Evolutionary conservation across 2,888 invertebrate genomes (phyloP), one percentile per base, ranked within the genome.

Genomic region (Lordiphosa andalusiaca): DNA sequence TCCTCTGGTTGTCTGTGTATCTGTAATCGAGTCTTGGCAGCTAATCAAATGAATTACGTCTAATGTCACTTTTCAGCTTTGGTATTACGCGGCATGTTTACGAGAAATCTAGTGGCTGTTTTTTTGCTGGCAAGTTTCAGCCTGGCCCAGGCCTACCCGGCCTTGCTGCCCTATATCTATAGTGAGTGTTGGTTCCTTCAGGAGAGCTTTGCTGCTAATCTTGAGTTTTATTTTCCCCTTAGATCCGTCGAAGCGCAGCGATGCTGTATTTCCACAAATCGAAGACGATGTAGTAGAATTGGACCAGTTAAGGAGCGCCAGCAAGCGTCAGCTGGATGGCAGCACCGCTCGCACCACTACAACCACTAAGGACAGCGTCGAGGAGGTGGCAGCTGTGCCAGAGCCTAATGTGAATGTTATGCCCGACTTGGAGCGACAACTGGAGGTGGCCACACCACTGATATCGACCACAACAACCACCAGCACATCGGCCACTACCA

Each of bases 271-370:
- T 38, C 72, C 73, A 48, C 86, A 91, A 72, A 88, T 90, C 77
- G 91, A 91, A 70, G 89, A 90, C 53, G 91, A 91, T 77, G 91
- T 91, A 3, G 86, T 88, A 53, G 91, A 91, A 73, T 84, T 91
- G 69, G 91, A 91, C 75, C 90, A 90, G 49, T 38, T 81, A 53
- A 49, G 80, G 2, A 60, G 56, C 16, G 67, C 69, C 21, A 47
- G 33, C 50, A 83, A 71, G 56, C 55, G 61, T 9, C 82, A 54
- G 69, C 72, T 76, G 9, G 68, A 66, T 12, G 82, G 72, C 12
- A 65, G 53, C 59, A 71, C 63, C 10, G 71, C 48, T 12, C 67
- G 62, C 44, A 85, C 83, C 56, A 72, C 76, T 46, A 69, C 81
- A 7, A 75, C 64, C 55, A 78, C 70, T 12, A 83, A 67, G 53